phyloP scores from a whole-genome alignment of 2,113 vertebrate species.

The Choloepus hoffmanni region DNA sequence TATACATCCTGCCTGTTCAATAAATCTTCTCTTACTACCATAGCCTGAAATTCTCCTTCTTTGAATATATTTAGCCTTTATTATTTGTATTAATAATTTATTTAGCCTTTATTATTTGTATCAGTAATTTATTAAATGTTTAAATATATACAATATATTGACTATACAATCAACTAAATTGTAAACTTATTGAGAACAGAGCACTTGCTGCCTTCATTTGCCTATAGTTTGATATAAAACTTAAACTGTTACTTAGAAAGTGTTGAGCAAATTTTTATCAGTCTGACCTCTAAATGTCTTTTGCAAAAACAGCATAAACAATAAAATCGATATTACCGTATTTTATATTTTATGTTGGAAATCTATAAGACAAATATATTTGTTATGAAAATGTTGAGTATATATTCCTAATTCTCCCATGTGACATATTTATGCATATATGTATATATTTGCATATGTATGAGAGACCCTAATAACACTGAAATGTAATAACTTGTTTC shows the following conservation, averaged over 20 bases:
- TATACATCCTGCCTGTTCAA: background rate
- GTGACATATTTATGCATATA: background rate
- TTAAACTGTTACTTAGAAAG: background rate
- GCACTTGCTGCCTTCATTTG: background rate
- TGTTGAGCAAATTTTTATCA: background rate
- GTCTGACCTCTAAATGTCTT: background rate
- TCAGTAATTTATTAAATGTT: background rate
- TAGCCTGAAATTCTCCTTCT: background rate
- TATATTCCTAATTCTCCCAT: background rate
- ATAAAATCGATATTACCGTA: background rate
- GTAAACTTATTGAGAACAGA: constrained; percentile 1
- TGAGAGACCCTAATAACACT: background rate
- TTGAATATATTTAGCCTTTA: background rate
- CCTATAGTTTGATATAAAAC: background rate
- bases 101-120: background rate
- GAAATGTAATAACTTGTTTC: constrained; percentile 16
- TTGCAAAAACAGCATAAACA: constrained; percentile 37
- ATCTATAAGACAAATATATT: background rate
- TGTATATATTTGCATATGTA: background rate
- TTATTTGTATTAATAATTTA: background rate
- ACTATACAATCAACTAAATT: background rate
- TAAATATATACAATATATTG: background rate
- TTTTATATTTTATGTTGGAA: background rate
- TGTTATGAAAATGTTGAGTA: background rate
- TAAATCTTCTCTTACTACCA: background rate